Conservation (phyloP, 2,797 vertebrate species). For the Halcyon smyrnensis region DNA sequence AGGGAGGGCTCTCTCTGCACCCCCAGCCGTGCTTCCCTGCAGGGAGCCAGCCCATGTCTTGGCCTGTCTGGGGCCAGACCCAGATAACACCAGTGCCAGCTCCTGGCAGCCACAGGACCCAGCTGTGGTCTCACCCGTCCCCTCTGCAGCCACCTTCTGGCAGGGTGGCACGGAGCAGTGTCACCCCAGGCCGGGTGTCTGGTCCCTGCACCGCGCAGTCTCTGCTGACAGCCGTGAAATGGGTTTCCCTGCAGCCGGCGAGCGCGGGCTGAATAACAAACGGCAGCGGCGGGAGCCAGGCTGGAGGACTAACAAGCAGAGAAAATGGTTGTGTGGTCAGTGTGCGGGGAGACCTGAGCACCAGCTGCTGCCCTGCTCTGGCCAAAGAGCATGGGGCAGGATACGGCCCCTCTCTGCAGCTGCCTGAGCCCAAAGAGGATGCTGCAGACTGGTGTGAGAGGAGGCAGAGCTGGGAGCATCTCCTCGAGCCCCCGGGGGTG, state of each 20-base stretch:
- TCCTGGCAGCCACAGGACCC: background rate
- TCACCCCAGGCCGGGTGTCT: rapidly evolving
- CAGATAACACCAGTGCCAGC: rapidly evolving
- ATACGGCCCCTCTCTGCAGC: background rate
- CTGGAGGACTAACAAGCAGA: background rate
- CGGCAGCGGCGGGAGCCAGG: background rate
- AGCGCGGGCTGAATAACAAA: slow-evolving; percentile 1
- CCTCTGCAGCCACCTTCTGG: background rate
- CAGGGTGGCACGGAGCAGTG: rapidly evolving
- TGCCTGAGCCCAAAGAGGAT: background rate
- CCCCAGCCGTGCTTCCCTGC: background rate
- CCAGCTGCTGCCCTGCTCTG: background rate
- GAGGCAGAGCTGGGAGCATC: background rate
- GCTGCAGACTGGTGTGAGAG: background rate
- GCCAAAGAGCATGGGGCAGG: background rate
- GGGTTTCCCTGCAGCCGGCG: background rate
- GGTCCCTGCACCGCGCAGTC: background rate
- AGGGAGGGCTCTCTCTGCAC: background rate
- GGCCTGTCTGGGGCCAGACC: background rate
- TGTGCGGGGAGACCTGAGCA: background rate
- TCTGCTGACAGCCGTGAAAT: background rate
- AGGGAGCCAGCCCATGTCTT: background rate
- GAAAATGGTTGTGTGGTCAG: background rate
- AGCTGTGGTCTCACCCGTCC: rapidly evolving
- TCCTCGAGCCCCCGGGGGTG: background rate